phyloP scores from a whole-genome alignment of 2,113 vertebrate genomes.

The Ceratotherium simum region DNA sequence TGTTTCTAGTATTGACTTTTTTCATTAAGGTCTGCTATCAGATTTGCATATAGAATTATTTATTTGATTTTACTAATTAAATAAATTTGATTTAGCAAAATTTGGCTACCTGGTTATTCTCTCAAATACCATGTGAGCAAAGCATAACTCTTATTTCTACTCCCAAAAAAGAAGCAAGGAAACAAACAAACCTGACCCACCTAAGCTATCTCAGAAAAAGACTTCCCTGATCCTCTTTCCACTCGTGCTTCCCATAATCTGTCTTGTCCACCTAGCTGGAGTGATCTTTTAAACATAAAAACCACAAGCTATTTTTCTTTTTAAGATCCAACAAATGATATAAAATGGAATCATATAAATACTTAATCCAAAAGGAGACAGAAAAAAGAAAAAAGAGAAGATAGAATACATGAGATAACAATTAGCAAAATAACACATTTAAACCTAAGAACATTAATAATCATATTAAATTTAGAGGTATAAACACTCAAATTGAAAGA shows the following conservation, averaged over 20 bases:
- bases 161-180: neutral
- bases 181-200: neutral
- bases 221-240: neutral
- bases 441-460: neutral
- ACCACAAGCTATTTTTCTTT: neutral
- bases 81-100: neutral
- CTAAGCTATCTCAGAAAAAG: neutral
- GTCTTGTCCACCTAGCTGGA: neutral
- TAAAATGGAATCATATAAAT: neutral
- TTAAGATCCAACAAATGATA: neutral
- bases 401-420: neutral
- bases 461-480: neutral
- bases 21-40: neutral
- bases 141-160: neutral
- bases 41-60: neutral
- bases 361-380: neutral
- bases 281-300: neutral
- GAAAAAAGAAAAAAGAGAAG: neutral
- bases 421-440: neutral
- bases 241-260: too few relatives aligned
- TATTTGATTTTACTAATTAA: neutral
- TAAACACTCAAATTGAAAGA: neutral
- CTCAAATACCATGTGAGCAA: neutral
- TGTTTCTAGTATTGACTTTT: neutral
- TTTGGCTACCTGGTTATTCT: neutral